These are phyloP conservation scores for Nemopilema nomurai DNA, from an alignment of 30 jellyfish, hydroid and myxozoan species.

Conservation along the genomic window DNA sequence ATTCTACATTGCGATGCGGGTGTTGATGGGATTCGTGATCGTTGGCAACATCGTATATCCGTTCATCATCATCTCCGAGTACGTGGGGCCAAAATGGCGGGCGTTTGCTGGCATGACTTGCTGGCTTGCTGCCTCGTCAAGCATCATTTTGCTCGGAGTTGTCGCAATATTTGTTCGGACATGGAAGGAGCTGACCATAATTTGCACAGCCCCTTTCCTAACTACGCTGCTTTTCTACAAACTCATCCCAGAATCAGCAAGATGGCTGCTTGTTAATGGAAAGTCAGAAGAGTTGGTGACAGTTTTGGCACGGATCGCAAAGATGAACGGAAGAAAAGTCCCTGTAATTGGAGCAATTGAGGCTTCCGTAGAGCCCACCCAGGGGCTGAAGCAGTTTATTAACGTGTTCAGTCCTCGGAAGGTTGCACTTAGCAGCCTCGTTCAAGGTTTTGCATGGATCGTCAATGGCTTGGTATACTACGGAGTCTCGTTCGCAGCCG, in stretches of 20 bases:
- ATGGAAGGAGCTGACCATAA: slow-evolving; percentile 64
- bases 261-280: slow-evolving; percentile 69
- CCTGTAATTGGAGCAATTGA: slow-evolving; percentile 7
- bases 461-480: slow-evolving; percentile 90
- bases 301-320: slow-evolving; percentile 40
- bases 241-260: slow-evolving; percentile 67
- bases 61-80: slow-evolving; percentile 56
- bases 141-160: slow-evolving; percentile 57
- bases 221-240: slow-evolving; percentile 40
- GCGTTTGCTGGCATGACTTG: slow-evolving; percentile 61
- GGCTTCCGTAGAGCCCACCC: slow-evolving; percentile 4
- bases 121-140: slow-evolving; percentile 49
- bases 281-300: slow-evolving; percentile 46
- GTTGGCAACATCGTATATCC: slow-evolving; percentile 68
- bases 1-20: slow-evolving; percentile 36
- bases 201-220: slow-evolving; percentile 67
- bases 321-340: slow-evolving; percentile 21
- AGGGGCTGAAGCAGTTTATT: slow-evolving; percentile 44
- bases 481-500: slow-evolving; percentile 96
- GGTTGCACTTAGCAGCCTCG: slow-evolving; percentile 49
- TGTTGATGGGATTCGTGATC: slow-evolving; percentile 63
- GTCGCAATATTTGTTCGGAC: slow-evolving; percentile 60
- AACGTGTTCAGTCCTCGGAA: slow-evolving; percentile 34
- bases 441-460: slow-evolving; percentile 77
- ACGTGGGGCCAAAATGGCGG: slow-evolving; percentile 72